Evolutionary conservation across 2,797 vertebrate species (phyloP).

Genomic region (Cynodonichthys magdalenae): DNA sequence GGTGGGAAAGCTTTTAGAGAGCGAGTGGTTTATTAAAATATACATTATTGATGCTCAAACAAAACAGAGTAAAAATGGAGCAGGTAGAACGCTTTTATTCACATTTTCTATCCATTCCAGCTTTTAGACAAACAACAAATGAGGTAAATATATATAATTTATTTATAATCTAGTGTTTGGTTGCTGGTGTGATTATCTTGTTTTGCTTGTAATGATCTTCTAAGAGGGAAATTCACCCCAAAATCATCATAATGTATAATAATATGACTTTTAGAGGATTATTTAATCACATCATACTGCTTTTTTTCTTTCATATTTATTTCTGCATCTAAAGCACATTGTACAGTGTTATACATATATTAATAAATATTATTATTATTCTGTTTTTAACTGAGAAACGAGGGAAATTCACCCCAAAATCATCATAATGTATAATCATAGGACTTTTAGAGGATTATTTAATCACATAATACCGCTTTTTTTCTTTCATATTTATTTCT

Average conservation of each 20-base stretch:
- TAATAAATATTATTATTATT: too few species aligned
- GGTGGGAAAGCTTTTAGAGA: slow-evolving; percentile 12
- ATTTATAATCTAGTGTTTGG: background rate
- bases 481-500: too few species aligned
- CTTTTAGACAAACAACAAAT: background rate
- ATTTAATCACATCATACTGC: too few species aligned
- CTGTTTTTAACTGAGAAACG: too few species aligned
- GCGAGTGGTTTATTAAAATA: slow-evolving; percentile 14
- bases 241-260: background rate
- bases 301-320: too few species aligned
- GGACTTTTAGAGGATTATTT: too few species aligned
- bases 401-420: background rate
- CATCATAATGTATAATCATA: background rate
- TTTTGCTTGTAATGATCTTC: background rate
- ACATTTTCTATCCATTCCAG: background rate
- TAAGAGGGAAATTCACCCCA: background rate
- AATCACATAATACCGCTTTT: too few species aligned
- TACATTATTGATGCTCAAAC: slow-evolving; percentile 21
- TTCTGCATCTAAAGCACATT: too few species aligned
- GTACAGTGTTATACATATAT: too few species aligned
- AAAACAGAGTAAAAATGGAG: slow-evolving; percentile 5
- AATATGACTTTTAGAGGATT: too few species aligned
- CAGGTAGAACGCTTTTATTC: slow-evolving; percentile 9
- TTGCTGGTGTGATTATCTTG: too few species aligned
- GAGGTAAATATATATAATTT: background rate